Evolutionary conservation across 2,113 vertebrate species (phyloP), one percentile per base, ranked within the genome.

Genomic region (Lathamus discolor): DNA sequence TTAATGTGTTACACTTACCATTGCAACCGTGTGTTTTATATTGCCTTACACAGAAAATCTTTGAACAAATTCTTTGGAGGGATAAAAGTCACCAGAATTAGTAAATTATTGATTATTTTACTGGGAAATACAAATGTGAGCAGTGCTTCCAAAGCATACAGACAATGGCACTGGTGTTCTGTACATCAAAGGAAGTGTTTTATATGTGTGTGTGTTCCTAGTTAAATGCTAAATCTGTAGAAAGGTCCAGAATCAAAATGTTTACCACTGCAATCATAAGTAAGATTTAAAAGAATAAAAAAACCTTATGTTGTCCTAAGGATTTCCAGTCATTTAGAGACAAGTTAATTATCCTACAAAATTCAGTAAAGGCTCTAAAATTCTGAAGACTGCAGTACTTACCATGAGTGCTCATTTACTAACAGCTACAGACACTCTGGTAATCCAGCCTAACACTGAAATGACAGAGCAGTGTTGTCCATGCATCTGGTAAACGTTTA

Each of bases 1-100:
- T 86, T 77, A 94, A 78, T 90, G 22, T 41, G n/a, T 78, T 95
- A 29, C 46, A 88, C 88, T 92, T 96, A 51, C 55, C 51, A 61
- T 61, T 61, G 25, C 27, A 88, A 52, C 33, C 4, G 1, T 52
- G 17, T 62, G 13, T 35, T 82, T 93, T 83, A 75, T 67, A 55
- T 63, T 49, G 41, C 23, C 43, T 90, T 74, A 48, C 18, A 33
- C 31, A 92, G 64, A 91, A 95, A 90, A 88, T 75, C 51, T 80
- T 91, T 83, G n/a, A 92, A 41, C 29, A 85, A 92, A 69, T 15
- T 94, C 69, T 81, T 87, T 72, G 25, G 69, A 88, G 37, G 39
- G 27, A 75, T 88, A 61, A 93, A 94, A 94, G 33, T 83, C 55
- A 92, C 41, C 19, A 88, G 83, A 92, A 83, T 70, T 67, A 83